A percentile compares a stretch with the other conserved stretches of the same genome.
phyloP scores from a whole-genome alignment of 2,888 invertebrate genomes.

The Leptinotarsa peninsularis region DNA sequence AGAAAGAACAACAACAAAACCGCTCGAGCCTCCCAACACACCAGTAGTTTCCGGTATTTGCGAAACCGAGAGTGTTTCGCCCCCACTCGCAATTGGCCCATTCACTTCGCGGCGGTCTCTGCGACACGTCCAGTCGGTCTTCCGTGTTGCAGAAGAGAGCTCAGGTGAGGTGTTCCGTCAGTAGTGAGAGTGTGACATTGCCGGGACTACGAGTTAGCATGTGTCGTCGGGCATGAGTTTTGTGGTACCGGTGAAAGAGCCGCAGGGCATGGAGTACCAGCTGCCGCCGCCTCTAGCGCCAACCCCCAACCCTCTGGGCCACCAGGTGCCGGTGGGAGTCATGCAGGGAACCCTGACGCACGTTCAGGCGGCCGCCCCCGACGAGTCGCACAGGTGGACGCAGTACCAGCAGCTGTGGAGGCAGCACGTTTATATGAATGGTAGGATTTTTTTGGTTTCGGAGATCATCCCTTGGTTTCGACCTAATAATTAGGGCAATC shows the following conservation, averaged over 20 bases:
- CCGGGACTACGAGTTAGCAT: conserved; percentile 63
- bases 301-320: conserved; percentile 60
- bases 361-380: conserved; percentile 70
- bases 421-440: conserved; percentile 83
- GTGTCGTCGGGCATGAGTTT: conserved; percentile 64
- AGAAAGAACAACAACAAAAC: conserved; percentile 48
- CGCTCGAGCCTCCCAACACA: conserved; percentile 38
- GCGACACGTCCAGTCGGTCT: conserved; percentile 63
- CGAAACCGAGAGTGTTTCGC: conserved; percentile 63
- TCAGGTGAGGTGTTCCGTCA: conserved; percentile 37
- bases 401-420: conserved; percentile 84
- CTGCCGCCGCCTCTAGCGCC: conserved; percentile 67
- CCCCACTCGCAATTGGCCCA: conserved; percentile 55
- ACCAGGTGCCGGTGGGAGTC: conserved; percentile 74
- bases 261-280: conserved; percentile 67
- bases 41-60: conserved; percentile 63
- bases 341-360: conserved; percentile 75
- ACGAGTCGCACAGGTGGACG: conserved; percentile 73
- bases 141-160: conserved; percentile 59
- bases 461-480: no score
- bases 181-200: conserved; percentile 41
- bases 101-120: conserved; percentile 58
- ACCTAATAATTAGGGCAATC: no score
- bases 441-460: conserved; percentile 65
- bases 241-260: conserved; percentile 65